phyloP scores from a whole-genome alignment of 1,140 invertebrate genomes.

The Tetramorium alpestre region DNA sequence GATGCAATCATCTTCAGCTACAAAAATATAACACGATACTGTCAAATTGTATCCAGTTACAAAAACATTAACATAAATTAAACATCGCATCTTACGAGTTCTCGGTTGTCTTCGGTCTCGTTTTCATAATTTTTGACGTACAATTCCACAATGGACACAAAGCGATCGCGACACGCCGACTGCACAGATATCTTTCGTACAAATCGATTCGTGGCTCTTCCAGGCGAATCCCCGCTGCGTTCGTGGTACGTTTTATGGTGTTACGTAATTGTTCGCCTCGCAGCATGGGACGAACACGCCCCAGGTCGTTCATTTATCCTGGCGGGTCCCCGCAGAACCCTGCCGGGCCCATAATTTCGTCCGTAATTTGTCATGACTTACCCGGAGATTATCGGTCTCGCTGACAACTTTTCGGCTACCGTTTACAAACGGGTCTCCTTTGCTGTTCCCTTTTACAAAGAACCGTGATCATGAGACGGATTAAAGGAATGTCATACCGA shows the following conservation, averaged over 20 bases:
- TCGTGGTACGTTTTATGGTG: constrained; percentile 67
- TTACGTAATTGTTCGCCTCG: constrained; percentile 80
- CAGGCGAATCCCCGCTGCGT: constrained; percentile 65
- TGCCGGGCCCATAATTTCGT: constrained; percentile 64
- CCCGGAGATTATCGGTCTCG: constrained; percentile 82
- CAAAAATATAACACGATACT: neutral
- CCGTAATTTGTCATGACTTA: constrained; percentile 84
- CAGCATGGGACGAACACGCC: constrained; percentile 75
- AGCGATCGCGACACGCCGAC: constrained; percentile 3
- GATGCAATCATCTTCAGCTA: neutral
- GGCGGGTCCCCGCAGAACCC: constrained; percentile 39
- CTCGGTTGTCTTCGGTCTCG: neutral
- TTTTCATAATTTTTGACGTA: neutral
- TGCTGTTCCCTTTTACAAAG: neutral
- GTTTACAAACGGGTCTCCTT: constrained; percentile 51
- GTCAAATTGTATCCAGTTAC: neutral
- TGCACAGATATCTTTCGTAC: constrained; percentile 20
- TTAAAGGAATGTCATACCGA: constrained; percentile 32
- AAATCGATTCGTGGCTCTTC: constrained; percentile 48
- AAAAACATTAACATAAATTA: neutral
- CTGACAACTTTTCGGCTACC: constrained; percentile 81
- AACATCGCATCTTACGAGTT: neutral
- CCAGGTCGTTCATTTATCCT: constrained; percentile 76
- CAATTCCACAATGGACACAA: neutral
- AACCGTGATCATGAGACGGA: constrained; percentile 36